Base-by-base conservation (phyloP, 2,888 invertebrate genomes). In the Pyrgus malvae region DNA sequence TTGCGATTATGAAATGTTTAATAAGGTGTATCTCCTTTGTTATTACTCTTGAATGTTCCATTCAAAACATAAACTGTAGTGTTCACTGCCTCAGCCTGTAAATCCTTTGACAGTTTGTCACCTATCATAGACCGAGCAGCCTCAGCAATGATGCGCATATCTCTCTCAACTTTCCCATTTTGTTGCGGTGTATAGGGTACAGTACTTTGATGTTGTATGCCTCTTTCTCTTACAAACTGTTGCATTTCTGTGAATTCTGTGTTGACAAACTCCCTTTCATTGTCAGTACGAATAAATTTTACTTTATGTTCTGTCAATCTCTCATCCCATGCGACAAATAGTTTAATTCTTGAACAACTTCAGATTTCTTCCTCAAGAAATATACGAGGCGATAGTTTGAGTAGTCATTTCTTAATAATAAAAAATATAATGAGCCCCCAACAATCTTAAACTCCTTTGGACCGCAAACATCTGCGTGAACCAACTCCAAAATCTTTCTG, bases 121-220 rank as follows among this genome's bases (percentile, higher is more conserved):
- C 31, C 12, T 33, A 33, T 33, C 58, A 58, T 58, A 4, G 48
- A 11, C n/a, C 58, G n/a, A 6, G 62, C 63, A 12, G 56, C 58
- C 31, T 63, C 63, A 9, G 58, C 55, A 9, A 63, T 19, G n/a
- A 56, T 62, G 31, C 61, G 31, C 33, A 56, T 63, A 8, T 49
- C 49, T 9, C 62, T 44, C 25, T 62, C 65, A n/a, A 50, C 57
- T 37, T 56, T 41, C 9, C 59, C 64, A 54, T 66, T 64, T 44
- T 66, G 63, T 48, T 63, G 33, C 1, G 63, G 63, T 3, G 60
- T 62, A 37, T 66, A 60, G 7, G 61, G 57, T 16, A 55, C 57
- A 29, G 63, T 61, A 21, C 49, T 59, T 33, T 60, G 55, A 53
- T 62, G 62, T 40, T 37, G 27, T 21, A 64, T 60, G 16, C 31